Evolutionary conservation across 2,888 invertebrate species (phyloP).

Genomic region (Agriopis leucophaearia): DNA sequence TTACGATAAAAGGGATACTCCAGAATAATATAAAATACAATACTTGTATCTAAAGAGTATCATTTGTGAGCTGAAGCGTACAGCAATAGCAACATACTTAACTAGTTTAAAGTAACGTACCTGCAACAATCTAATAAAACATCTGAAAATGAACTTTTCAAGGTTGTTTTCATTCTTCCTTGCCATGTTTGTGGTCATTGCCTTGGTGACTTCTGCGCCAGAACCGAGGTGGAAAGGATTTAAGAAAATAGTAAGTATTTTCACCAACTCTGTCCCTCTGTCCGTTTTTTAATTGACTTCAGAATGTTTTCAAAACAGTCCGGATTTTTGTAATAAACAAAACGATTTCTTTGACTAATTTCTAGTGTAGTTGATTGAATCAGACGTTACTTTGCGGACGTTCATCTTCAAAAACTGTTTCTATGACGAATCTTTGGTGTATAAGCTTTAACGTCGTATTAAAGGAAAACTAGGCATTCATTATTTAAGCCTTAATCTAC

Average conservation of each 20-base stretch:
- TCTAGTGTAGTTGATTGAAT: no score
- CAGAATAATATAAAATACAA: constrained; percentile 15
- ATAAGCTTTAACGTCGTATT: no score
- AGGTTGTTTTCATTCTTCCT: constrained; percentile 61
- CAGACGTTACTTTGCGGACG: no score
- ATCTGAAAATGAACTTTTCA: constrained; percentile 59
- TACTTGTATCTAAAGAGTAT: background rate
- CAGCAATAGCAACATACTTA: background rate
- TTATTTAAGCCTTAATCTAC: no score
- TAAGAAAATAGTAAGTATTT: constrained; percentile 64
- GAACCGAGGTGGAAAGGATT: constrained; percentile 64
- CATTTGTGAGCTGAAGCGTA: background rate
- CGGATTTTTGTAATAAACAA: no score
- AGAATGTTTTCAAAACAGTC: no score
- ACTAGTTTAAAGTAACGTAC: background rate
- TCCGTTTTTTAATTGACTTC: no score
- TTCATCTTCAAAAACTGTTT: no score
- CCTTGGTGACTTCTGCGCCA: constrained; percentile 54
- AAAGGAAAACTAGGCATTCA: no score
- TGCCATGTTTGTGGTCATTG: constrained; percentile 53
- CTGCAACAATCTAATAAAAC: background rate
- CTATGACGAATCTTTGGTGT: no score
- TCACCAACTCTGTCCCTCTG: no score
- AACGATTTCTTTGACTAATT: no score
- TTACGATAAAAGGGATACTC: constrained; percentile 9